A percentile compares a stretch with the other conserved stretches of the same genome.
Evolutionary conservation across 2,888 invertebrate species (phyloP).

Genomic region (Anorthoa munda): DNA sequence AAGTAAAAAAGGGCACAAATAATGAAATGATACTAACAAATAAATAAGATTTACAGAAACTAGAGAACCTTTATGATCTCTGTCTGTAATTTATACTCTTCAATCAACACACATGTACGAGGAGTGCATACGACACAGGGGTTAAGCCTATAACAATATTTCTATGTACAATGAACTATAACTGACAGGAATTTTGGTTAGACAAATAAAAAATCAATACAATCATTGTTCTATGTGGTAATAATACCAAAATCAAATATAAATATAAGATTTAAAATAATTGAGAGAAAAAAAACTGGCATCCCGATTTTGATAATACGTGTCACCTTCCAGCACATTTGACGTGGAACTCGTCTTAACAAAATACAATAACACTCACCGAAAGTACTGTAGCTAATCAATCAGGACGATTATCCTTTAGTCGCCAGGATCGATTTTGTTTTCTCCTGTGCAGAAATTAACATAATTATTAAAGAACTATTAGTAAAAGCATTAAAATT

Average conservation of each 20-base stretch:
- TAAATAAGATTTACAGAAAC: neutral
- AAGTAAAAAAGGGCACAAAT: neutral
- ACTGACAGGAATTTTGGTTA: conserved; percentile 4
- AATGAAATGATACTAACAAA: neutral
- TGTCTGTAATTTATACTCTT: neutral
- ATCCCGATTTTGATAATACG: conserved; percentile 88
- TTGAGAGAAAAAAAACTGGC: conserved; percentile 69
- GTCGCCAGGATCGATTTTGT: conserved; percentile 87
- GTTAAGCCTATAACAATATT: conserved; percentile 16
- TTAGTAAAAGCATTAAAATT: conserved; percentile 73
- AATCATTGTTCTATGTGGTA: neutral
- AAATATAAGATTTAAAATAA: conserved; percentile 20
- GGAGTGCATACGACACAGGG: conserved; percentile 14
- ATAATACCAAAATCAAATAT: neutral
- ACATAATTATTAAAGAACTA: conserved; percentile 71
- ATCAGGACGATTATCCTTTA: conserved; percentile 84
- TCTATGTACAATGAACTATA: conserved; percentile 10
- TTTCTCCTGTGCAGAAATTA: conserved; percentile 83
- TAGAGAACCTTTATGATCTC: neutral
- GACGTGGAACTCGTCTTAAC: conserved; percentile 88
- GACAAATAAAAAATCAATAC: neutral
- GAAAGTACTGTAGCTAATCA: conserved; percentile 89
- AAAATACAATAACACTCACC: conserved; percentile 85
- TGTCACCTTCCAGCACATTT: conserved; percentile 91
- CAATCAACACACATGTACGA: conserved; percentile 24